Evolutionary conservation across 2,888 invertebrate genomes (phyloP), one percentile per base, ranked within the genome.

Genomic region (Clusia tigrina): DNA sequence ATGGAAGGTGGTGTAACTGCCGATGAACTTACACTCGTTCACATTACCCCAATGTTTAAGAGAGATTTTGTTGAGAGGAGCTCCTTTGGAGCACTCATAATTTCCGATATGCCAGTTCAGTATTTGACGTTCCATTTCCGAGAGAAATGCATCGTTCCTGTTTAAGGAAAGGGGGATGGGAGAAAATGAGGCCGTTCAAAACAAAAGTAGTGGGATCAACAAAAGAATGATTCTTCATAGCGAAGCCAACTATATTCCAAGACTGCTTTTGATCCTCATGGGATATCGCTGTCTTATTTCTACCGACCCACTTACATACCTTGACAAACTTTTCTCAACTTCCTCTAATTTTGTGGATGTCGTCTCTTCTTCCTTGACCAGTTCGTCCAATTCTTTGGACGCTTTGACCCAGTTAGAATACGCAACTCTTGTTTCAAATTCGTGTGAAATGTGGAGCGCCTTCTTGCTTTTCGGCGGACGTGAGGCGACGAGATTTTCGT

Each of bases 41-140:
- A 98, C 98, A 85, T 97, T 97, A 82, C 98, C 98, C 98, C 98
- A 98, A 81, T 98, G 96, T 82, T 97, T 97, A 67, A 98, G 87
- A n/a, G 97, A 98, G 55, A 98, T 86, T 78, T 94, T 96, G 42
- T 91, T 91, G 48, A 99, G 87, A 0, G 97, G 95, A 37, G 98
- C 97, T 1, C 98, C 98, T 85, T 98, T 98, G 24, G 98, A 98
- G 83, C 98, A 98, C 86, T 99, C 98, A 81, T 99, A 86, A 85
- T 98, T 98, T 17, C 98, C 98, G 85, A 98, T 97, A 81, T 98
- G 98, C 98, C 98, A 99, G 82, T 99, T 98, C 71, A 99, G 85
- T 74, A 99, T 96, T 83, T 97, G 97, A 10, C 98, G 89, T 83
- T 99, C 98, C 69, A 94, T 90, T 1, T 95, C 92, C 48, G 95